Evolutionary conservation across 2,113 vertebrate genomes (phyloP).

Genomic region (Thinocorus orbignyianus): DNA sequence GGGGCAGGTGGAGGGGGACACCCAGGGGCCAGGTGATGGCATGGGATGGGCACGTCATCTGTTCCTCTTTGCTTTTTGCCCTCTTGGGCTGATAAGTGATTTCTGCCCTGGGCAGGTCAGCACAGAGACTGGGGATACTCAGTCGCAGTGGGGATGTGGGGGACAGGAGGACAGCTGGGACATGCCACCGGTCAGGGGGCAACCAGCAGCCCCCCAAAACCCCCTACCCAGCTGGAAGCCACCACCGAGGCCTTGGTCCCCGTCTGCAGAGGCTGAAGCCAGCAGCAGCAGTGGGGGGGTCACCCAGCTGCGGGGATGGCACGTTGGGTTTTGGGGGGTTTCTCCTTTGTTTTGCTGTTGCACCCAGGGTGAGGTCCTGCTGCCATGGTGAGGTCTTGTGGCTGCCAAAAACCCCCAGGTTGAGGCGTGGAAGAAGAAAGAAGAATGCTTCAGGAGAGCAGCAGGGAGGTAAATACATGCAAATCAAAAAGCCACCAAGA

Average conservation of each 20-base stretch:
- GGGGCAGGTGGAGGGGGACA: neutral
- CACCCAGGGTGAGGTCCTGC: fast-evolving
- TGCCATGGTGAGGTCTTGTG: fast-evolving
- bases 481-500: neutral
- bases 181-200: fast-evolving
- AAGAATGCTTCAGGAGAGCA: neutral
- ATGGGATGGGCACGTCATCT: fast-evolving
- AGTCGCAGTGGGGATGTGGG: fast-evolving
- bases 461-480: neutral
- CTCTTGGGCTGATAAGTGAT: fast-evolving
- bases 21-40: fast-evolving
- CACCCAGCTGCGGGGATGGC: no score
- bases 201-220: neutral
- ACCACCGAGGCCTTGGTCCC: fast-evolving
- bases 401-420: no score
- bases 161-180: fast-evolving
- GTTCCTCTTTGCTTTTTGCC: neutral
- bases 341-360: neutral
- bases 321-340: fast-evolving
- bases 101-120: neutral
- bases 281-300: neutral
- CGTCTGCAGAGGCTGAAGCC: fast-evolving
- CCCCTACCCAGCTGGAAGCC: neutral
- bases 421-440: neutral
- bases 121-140: neutral